phyloP scores from a whole-genome alignment of 2,797 vertebrate genomes.

The Botia kubotai region DNA sequence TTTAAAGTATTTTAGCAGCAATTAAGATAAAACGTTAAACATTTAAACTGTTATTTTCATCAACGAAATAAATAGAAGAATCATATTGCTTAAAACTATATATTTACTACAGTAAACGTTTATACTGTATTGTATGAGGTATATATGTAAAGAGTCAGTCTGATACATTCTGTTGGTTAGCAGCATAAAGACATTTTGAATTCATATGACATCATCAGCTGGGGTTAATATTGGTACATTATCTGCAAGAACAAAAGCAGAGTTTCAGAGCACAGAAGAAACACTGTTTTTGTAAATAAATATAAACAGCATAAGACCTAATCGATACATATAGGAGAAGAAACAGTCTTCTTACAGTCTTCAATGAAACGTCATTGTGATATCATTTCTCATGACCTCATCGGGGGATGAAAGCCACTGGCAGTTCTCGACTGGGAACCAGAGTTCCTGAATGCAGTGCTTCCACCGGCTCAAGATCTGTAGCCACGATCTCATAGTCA shows the following conservation, averaged over 20 bases:
- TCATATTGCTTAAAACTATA: conserved; percentile 11
- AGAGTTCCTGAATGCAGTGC: conserved; percentile 87
- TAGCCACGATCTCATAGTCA: conserved; percentile 85
- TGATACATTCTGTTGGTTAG: conserved; percentile 50
- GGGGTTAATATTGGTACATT: not conserved
- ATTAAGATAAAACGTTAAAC: conserved; percentile 35
- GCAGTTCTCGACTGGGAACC: conserved; percentile 88
- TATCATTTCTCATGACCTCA: conserved; percentile 66
- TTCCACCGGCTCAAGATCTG: conserved; percentile 83
- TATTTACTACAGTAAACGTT: conserved; percentile 14
- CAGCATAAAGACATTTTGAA: conserved; percentile 43
- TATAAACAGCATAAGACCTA: no score
- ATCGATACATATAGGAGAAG: no score
- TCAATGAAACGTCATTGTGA: not conserved
- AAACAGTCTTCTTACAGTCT: no score
- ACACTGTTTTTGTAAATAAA: not conserved
- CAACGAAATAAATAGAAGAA: conserved; percentile 46
- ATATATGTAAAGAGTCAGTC: conserved; percentile 40
- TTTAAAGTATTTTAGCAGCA: conserved; percentile 23
- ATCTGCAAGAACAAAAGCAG: conserved; percentile 26
- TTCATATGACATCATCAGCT: conserved; percentile 45
- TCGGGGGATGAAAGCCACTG: conserved; percentile 85
- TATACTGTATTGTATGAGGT: conserved; percentile 46
- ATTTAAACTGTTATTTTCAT: conserved; percentile 4
- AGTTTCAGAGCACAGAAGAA: not conserved